Percentiles rank a stretch among this genome's conserved stretches.
Conservation (phyloP, 2,797 vertebrate genomes). For the Ara ararauna region DNA sequence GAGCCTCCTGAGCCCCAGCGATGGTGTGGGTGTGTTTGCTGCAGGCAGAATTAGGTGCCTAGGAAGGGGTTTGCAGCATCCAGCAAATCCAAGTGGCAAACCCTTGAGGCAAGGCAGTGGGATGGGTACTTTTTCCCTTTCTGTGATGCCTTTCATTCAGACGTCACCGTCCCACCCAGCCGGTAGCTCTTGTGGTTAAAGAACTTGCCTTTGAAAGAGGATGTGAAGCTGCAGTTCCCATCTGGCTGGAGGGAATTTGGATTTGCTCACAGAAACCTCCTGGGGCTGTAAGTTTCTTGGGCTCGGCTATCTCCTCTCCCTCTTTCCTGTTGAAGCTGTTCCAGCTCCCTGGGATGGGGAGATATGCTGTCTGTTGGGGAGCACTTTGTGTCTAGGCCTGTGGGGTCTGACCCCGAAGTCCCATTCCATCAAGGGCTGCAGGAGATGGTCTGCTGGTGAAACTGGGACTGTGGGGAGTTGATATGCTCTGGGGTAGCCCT, state of each 20-base stretch:
- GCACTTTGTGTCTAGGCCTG: rapidly evolving
- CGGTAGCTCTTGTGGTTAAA: neutral
- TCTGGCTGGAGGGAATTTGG: neutral
- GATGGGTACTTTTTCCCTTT: neutral
- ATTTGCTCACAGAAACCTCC: neutral
- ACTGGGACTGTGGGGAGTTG: neutral
- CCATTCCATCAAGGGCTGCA: rapidly evolving
- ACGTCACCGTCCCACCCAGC: neutral
- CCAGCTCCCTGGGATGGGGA: neutral
- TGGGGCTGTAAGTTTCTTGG: neutral
- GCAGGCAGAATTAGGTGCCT: neutral
- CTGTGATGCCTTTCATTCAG: neutral
- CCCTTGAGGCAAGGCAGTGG: neutral
- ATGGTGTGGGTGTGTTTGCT: rapidly evolving
- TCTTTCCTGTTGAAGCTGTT: rapidly evolving
- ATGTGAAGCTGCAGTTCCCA: rapidly evolving
- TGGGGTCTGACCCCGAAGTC: rapidly evolving
- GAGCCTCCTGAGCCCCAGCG: neutral
- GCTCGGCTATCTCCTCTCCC: rapidly evolving
- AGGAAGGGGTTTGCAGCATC: neutral
- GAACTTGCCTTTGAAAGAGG: neutral
- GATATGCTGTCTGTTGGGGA: rapidly evolving
- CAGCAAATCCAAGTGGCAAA: neutral
- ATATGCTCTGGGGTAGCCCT: neutral
- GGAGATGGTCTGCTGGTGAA: neutral